phyloP scores from a whole-genome alignment of 2,888 invertebrate genomes.

The Aphodius granarius region DNA sequence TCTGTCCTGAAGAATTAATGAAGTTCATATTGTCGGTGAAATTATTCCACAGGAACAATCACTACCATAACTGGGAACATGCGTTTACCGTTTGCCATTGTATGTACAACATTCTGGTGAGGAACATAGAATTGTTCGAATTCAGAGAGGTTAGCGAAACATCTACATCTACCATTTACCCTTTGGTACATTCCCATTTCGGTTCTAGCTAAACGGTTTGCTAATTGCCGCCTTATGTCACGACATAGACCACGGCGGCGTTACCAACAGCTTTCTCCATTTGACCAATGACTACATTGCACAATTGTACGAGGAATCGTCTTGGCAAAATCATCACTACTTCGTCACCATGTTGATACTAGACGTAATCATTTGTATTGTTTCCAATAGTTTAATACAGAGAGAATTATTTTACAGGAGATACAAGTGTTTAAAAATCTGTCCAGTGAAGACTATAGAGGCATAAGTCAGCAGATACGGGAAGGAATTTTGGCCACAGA shows the following conservation, averaged over 20 bases:
- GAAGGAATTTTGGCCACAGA: constrained; percentile 64
- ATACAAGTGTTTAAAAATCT: constrained; percentile 57
- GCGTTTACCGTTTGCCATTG: constrained; percentile 66
- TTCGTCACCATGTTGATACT: constrained; percentile 61
- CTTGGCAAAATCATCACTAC: constrained; percentile 64
- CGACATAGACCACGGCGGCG: constrained; percentile 65
- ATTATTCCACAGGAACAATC: constrained; percentile 58
- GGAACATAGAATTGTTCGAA: constrained; percentile 56
- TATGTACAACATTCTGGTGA: constrained; percentile 59
- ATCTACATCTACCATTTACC: no score
- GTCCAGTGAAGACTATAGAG: constrained; percentile 49
- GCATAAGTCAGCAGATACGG: constrained; percentile 58
- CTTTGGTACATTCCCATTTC: background rate
- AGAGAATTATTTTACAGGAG: constrained; percentile 49
- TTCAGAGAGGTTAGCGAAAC: constrained; percentile 54
- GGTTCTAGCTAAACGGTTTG: constrained; percentile 56
- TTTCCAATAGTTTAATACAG: background rate
- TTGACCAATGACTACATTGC: constrained; percentile 59
- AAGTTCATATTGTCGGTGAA: constrained; percentile 57
- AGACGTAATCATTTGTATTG: no score
- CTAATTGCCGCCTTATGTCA: constrained; percentile 63
- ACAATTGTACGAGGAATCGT: constrained; percentile 60
- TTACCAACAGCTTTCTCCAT: constrained; percentile 63
- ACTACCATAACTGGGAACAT: constrained; percentile 67
- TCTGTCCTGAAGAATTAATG: constrained; percentile 51